Base-by-base conservation (phyloP, 2,113 vertebrate genomes). In the Platichthys flesus region DNA sequence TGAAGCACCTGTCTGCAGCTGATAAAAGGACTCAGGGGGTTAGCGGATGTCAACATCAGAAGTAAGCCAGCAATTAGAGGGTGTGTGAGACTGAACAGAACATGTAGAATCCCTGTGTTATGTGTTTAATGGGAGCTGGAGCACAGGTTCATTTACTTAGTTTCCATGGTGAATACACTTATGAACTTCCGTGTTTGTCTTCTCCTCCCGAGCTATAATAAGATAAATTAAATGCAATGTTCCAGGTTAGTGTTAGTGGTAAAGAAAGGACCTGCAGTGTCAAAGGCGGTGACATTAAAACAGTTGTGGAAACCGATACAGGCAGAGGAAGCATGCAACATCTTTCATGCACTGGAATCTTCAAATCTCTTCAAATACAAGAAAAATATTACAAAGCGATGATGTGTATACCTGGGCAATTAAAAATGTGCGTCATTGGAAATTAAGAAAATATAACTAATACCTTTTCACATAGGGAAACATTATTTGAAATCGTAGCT, bases 1-100 rank as follows among this genome's bases (percentile, higher is more conserved):
- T 42, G 55, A 76, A 85, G 67, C 89, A 90, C 83, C 83, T 88
- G 83, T 80, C 83, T 84, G 81, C 59, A 65, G 76, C 71, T 81
- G 85, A 84, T 90, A 70, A 89, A 93, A 74, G 67, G 70, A 40
- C 72, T 79, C 72, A 52, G 26, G 37, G 23, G 58, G 66, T 60
- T 64, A 76, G 26, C 47, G 70, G 74, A 72, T 75, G 76, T 64
- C 56, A 69, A 31, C 4, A 69, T 76, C 18, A 77, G 78, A 77
- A 65, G 26, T 71, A 83, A 78, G 37, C 23, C 60, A 31, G 59
- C 67, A 71, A 71, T 82, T 74, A 4, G 23, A 74, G 51, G 26
- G 40, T 8, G 61, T 52, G 23, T 63, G 24, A 76, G 28, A 64
- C 42, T 71, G 61, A 57, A 28, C 67, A 37, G 35, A 63, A 7